These are phyloP conservation scores for Petromus typicus DNA, from an alignment of 2,113 vertebrate genomes.

Conservation along the genomic window DNA sequence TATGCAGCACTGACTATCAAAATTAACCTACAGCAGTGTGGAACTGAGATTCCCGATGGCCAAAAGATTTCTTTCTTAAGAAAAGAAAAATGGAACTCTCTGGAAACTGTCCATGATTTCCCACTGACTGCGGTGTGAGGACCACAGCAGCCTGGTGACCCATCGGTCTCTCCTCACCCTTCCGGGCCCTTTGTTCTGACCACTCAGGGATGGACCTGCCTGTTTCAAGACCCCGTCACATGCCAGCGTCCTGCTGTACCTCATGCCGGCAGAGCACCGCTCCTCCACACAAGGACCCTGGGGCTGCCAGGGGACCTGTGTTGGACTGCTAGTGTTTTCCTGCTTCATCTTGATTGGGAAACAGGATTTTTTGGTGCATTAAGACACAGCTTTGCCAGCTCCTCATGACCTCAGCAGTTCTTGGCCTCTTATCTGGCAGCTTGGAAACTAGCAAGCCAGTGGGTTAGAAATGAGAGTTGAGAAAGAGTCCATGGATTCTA, in stretches of 20 bases:
- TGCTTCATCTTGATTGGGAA: neutral
- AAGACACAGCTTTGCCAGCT: neutral
- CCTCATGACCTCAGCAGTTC: neutral
- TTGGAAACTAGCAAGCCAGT: neutral
- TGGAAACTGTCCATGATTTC: neutral
- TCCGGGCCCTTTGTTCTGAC: neutral
- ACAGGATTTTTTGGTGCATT: neutral
- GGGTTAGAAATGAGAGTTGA: neutral
- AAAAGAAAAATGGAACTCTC: neutral
- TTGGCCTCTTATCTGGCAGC: neutral
- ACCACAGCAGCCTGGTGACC: fast-evolving
- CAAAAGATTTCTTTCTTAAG: slow-evolving; percentile 26
- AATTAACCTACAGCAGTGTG: neutral
- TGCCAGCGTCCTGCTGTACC: neutral
- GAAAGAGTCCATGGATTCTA: neutral
- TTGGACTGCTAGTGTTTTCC: neutral
- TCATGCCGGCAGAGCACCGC: neutral
- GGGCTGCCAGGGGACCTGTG: neutral
- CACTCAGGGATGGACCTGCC: neutral
- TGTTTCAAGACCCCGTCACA: neutral
- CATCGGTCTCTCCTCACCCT: neutral
- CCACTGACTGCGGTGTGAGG: neutral
- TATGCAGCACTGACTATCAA: neutral
- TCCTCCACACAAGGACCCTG: neutral
- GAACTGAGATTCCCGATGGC: neutral